Conservation (phyloP, 1,140 invertebrate species). For the Dufourea novaeangliae region DNA sequence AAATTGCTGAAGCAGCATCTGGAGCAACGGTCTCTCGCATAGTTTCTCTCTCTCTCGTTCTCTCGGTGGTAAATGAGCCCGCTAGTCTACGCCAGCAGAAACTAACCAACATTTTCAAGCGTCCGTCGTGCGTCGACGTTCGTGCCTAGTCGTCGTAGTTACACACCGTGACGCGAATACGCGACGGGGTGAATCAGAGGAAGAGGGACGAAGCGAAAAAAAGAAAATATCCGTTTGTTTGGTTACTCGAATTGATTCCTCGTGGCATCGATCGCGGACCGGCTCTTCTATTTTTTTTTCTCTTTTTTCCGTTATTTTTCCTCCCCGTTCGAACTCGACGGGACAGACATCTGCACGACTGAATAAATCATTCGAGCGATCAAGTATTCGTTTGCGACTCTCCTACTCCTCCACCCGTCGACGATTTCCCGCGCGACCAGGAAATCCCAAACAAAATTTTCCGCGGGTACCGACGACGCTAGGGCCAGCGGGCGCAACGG, state of each 20-base stretch:
- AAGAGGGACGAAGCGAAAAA: too few relatives aligned
- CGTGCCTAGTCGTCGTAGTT: not conserved
- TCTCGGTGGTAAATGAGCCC: slow-evolving; percentile 20
- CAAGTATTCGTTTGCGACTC: slow-evolving; percentile 31
- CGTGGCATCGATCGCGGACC: not conserved
- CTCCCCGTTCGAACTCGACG: not conserved
- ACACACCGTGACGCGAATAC: not conserved
- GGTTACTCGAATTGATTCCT: slow-evolving; percentile 27
- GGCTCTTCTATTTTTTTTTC: not conserved
- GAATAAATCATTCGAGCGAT: slow-evolving; percentile 51
- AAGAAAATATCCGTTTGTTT: slow-evolving; percentile 10
- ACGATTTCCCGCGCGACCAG: slow-evolving; percentile 14
- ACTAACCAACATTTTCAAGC: slow-evolving; percentile 39
- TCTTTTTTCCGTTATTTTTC: not conserved
- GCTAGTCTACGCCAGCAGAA: slow-evolving; percentile 40
- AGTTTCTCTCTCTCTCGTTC: not conserved
- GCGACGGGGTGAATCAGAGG: not conserved
- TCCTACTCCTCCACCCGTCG: not conserved
- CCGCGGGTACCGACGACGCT: not conserved
- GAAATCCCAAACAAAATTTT: slow-evolving; percentile 6
- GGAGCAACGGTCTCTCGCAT: slow-evolving; percentile 30
- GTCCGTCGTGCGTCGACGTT: not conserved
- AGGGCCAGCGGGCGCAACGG: not conserved
- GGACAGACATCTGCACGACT: slow-evolving; percentile 26
- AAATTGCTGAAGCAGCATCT: slow-evolving; percentile 52